Base-by-base conservation (phyloP, 2,888 invertebrate genomes). In the Andrena marginata region DNA sequence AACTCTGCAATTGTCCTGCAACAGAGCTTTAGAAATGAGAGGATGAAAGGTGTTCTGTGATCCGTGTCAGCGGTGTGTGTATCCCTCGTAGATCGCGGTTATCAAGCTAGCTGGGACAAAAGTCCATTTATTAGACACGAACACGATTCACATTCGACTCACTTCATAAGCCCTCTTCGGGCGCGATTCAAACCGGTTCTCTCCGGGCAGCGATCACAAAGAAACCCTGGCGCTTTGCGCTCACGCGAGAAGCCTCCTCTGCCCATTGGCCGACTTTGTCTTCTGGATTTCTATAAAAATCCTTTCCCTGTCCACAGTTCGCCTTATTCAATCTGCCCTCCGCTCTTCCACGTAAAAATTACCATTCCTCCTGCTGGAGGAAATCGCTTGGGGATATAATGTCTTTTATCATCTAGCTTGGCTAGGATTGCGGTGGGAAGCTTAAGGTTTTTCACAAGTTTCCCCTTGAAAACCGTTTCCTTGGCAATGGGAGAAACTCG, bases 141-240 rank as follows among this genome's bases (percentile, higher is more conserved):
- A 70, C 77, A 82, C 86, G 89, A 89, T 92, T 92, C 90, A 90
- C 91, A 90, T 89, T 90, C 89, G 89, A 90, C 90, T 92, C 91
- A 90, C 90, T 91, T 91, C 90, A 89, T 90, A 89, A 90, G 89
- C 87, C 85, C 84, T 79, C 77, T 80, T 79, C 77, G 70, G 70
- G 82, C 85, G 87, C 91, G 91, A 92, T 92, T 91, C 90, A 90
- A 93, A 92, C 92, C 92, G 92, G 92, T 92, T 93, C 88, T 87
- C 49, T 80, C 23, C 56, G 1, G 83, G 77, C 82, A 86, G 85
- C 84, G 86, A 89, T 90, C 90, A 90, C 91, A 91, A 91, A 91
- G 91, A 91, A 90, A 85, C 88, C 89, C 69, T 82, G 81, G 80
- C 88, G 85, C 85, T 87, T 89, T 85, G 69, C 84, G 86, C 85